Conservation (phyloP, 2,797 vertebrate genomes). For the Siniperca undulata region DNA sequence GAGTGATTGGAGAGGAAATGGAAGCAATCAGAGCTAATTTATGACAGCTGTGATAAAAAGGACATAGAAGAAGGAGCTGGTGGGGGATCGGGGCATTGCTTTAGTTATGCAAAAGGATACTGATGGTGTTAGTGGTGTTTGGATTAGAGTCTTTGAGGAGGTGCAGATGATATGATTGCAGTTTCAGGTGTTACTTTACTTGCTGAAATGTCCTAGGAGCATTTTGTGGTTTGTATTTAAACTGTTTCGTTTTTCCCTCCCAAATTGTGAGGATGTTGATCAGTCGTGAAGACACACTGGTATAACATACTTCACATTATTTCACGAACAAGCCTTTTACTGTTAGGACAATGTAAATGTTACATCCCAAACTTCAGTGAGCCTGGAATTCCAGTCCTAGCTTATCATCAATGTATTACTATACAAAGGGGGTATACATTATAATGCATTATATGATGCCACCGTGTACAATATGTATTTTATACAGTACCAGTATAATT, state of each 20-base stretch:
- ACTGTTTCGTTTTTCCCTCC: not conserved
- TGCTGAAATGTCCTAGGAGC: not conserved
- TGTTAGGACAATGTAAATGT: not conserved
- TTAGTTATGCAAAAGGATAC: slow-evolving; percentile 27
- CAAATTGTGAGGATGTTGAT: not conserved
- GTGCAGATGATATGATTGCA: slow-evolving; percentile 24
- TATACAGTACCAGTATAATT: not conserved
- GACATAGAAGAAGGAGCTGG: slow-evolving; percentile 18
- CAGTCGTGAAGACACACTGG: not conserved
- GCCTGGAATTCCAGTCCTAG: not conserved
- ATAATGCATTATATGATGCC: not conserved
- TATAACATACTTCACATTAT: not conserved
- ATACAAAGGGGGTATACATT: not conserved
- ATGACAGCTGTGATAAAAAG: slow-evolving; percentile 43
- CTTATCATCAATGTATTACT: not conserved
- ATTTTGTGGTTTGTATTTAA: not conserved
- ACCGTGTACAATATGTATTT: not conserved
- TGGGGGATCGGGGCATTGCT: slow-evolving; percentile 14
- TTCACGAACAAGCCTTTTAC: not conserved
- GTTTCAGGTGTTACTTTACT: slow-evolving; percentile 2
- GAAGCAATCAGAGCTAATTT: slow-evolving; percentile 54
- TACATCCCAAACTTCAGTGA: not conserved
- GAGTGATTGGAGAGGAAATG: slow-evolving; percentile 41
- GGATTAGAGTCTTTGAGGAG: slow-evolving; percentile 26
- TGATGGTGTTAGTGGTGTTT: slow-evolving; percentile 18